Evolutionary conservation across 1,140 invertebrate genomes (phyloP).

Genomic region (Penaeus indicus): DNA sequence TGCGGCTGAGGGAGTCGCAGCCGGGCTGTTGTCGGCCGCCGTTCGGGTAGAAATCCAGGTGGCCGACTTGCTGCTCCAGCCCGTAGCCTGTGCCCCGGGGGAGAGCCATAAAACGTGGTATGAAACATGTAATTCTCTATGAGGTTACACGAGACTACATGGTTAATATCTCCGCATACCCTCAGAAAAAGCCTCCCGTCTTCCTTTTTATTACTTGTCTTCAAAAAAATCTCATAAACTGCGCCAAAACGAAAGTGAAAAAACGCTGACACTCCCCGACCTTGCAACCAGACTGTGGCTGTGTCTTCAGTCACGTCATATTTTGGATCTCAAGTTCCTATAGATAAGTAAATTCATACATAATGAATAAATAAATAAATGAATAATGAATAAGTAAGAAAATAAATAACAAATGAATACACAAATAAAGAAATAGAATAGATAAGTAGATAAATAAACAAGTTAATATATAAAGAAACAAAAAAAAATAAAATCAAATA

Average conservation of each 20-base stretch:
- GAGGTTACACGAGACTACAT: too few relatives aligned
- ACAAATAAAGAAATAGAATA: too few relatives aligned
- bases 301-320: not conserved
- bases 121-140: too few relatives aligned
- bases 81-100: slow-evolving; percentile 76
- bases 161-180: too few relatives aligned
- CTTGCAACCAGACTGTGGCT: not conserved
- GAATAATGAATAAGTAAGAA: too few relatives aligned
- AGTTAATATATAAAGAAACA: too few relatives aligned
- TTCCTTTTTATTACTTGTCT: not conserved
- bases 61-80: slow-evolving; percentile 86
- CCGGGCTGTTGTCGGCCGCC: slow-evolving; percentile 90
- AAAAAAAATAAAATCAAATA: too few relatives aligned
- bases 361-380: too few relatives aligned
- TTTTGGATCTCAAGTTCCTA: not conserved
- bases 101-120: not conserved
- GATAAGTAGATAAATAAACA: too few relatives aligned
- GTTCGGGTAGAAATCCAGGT: slow-evolving; percentile 90
- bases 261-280: not conserved
- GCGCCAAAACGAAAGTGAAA: not conserved
- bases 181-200: not conserved
- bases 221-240: not conserved
- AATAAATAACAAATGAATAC: too few relatives aligned
- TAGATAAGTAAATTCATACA: too few relatives aligned
- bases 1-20: slow-evolving; percentile 79